A percentile compares a stretch with the other conserved stretches of the same genome.
Evolutionary conservation across 2,888 invertebrate genomes (phyloP).

Genomic region (Himalopsyche kuldschensis): DNA sequence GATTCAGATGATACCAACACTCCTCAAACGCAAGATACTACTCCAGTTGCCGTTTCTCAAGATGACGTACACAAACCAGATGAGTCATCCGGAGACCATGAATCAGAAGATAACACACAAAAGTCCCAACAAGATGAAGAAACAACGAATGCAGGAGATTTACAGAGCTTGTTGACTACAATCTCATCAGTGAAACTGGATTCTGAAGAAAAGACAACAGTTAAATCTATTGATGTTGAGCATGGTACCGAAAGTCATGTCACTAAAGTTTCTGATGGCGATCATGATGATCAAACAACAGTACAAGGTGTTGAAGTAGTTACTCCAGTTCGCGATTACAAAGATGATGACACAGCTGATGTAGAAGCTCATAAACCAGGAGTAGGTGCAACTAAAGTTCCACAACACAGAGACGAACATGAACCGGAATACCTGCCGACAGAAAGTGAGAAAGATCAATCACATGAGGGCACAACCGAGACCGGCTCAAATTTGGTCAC

Average conservation of each 20-base stretch:
- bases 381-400: conserved; percentile 8
- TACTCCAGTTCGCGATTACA: conserved; percentile 2
- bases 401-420: conserved; percentile 25
- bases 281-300: conserved; percentile 39
- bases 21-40: neutral
- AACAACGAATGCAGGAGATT: neutral
- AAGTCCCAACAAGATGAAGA: neutral
- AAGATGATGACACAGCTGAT: conserved; percentile 2
- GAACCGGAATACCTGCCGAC: conserved; percentile 41
- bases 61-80: neutral
- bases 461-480: neutral
- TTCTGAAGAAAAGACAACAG: neutral
- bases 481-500: neutral
- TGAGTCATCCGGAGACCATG: neutral
- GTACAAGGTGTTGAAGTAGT: conserved; percentile 13
- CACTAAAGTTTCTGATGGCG: conserved; percentile 14
- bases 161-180: neutral
- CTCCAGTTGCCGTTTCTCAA: neutral
- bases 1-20: neutral
- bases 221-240: neutral
- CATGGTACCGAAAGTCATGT: neutral
- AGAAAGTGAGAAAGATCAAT: neutral
- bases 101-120: neutral
- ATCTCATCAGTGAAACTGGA: neutral
- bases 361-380: neutral